These are phyloP conservation scores for Heliconius charithonia DNA, from an alignment of 2,888 invertebrate genomes.

Conservation along the genomic window DNA sequence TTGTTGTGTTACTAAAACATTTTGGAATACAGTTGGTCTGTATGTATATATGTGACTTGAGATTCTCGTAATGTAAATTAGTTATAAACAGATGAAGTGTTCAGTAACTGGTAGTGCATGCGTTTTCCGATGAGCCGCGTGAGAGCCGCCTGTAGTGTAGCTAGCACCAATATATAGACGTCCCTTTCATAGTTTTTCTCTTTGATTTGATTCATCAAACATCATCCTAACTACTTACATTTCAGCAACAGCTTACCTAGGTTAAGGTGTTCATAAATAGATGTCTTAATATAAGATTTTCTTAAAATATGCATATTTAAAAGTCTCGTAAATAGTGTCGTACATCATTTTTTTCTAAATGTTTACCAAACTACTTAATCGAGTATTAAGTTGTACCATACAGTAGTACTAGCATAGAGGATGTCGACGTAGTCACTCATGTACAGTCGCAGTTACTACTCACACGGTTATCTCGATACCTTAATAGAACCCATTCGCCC, in stretches of 20 bases:
- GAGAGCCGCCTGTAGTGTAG: slow-evolving; percentile 41
- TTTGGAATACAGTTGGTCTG: neutral
- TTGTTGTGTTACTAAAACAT: neutral
- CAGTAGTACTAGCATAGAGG: slow-evolving; percentile 9
- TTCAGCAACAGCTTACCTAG: slow-evolving; percentile 26
- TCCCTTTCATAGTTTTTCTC: slow-evolving; percentile 49
- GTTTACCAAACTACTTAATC: neutral
- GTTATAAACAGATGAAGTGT: slow-evolving; percentile 34
- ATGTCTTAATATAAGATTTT: slow-evolving; percentile 3
- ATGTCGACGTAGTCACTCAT: neutral
- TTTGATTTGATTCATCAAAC: slow-evolving; percentile 46
- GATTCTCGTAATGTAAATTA: neutral
- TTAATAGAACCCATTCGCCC: slow-evolving; percentile 21
- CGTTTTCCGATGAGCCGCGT: slow-evolving; percentile 51
- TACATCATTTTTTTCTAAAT: neutral
- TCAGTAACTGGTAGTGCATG: slow-evolving; percentile 54
- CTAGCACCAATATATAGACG: slow-evolving; percentile 36
- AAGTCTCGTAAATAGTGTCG: neutral
- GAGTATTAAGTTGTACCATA: neutral
- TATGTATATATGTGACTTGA: neutral
- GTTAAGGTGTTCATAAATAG: slow-evolving; percentile 27
- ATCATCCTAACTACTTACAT: slow-evolving; percentile 37
- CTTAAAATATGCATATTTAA: neutral
- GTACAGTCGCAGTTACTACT: slow-evolving; percentile 18
- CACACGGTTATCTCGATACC: slow-evolving; percentile 13